Percentiles rank a stretch among this genome's conserved stretches.
Evolutionary conservation across 2,888 invertebrate species (phyloP).

Genomic region (Rhopalosiphum nymphaeae): DNA sequence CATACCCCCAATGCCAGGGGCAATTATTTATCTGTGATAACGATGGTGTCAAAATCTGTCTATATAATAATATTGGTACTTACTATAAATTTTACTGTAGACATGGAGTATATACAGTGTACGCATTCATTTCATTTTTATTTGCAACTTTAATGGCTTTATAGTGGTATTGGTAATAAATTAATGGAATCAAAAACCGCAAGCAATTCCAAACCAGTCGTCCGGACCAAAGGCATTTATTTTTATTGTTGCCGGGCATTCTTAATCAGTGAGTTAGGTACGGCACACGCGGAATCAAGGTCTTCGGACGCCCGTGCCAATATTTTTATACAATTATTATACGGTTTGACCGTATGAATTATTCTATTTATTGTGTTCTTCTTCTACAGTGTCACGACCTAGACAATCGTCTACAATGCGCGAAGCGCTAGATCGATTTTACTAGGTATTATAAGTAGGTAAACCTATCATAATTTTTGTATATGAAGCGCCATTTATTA

Average conservation of each 20-base stretch:
- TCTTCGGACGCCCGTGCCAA: neutral
- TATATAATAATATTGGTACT: neutral
- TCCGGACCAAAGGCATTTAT: neutral
- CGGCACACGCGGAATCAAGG: neutral
- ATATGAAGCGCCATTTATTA: neutral
- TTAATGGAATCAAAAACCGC: slow-evolving; percentile 31
- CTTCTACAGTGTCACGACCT: slow-evolving; percentile 4
- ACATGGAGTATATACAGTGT: neutral
- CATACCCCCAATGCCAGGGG: neutral
- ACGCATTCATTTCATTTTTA: neutral
- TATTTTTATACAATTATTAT: neutral
- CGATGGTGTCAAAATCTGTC: neutral
- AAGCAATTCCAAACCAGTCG: slow-evolving; percentile 30
- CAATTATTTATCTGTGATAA: slow-evolving; percentile 23
- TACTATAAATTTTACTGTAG: neutral
- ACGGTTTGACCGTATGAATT: slow-evolving; percentile 2
- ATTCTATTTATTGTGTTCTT: neutral
- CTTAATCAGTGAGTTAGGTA: slow-evolving; percentile 8
- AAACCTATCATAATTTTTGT: neutral
- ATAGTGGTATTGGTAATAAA: slow-evolving; percentile 30
- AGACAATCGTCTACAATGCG: neutral
- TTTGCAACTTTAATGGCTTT: slow-evolving; percentile 28
- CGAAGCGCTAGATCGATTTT: neutral
- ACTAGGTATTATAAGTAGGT: neutral
- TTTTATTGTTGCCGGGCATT: slow-evolving; percentile 33